Evolutionary conservation across 1,140 invertebrate genomes (phyloP).

Genomic region (Melitaea cinxia): DNA sequence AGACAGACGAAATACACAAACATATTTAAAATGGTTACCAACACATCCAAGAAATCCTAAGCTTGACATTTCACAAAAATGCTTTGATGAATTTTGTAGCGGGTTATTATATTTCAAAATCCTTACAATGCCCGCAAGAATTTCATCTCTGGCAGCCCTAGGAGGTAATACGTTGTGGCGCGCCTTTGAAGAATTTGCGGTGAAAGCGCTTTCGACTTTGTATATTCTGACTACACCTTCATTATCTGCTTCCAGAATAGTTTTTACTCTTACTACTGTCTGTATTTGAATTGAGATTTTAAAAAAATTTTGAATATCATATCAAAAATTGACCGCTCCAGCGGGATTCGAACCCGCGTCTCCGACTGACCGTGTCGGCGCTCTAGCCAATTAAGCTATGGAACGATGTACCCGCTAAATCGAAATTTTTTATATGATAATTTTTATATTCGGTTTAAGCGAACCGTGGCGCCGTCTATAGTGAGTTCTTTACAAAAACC

Average conservation of each 20-base stretch:
- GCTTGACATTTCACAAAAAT: slow-evolving; percentile 13
- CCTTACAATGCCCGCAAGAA: slow-evolving; percentile 7
- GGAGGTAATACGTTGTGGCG: background rate
- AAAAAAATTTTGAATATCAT: too few relatives aligned
- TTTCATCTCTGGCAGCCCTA: slow-evolving; percentile 14
- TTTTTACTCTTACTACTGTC: background rate
- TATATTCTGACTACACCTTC: slow-evolving; percentile 5
- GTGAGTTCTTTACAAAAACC: too few relatives aligned
- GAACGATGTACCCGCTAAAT: too few relatives aligned
- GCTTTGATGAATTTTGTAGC: slow-evolving; percentile 10
- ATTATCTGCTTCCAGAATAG: slow-evolving; percentile 9
- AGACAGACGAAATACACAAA: background rate
- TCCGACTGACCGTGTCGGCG: too few relatives aligned
- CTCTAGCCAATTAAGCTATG: too few relatives aligned
- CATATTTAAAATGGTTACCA: background rate
- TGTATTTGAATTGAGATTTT: background rate
- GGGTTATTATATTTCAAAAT: slow-evolving; percentile 5
- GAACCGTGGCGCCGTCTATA: too few relatives aligned
- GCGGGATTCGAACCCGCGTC: too few relatives aligned
- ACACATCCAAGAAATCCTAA: background rate
- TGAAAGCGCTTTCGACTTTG: slow-evolving; percentile 3
- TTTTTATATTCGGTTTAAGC: too few relatives aligned
- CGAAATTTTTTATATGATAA: too few relatives aligned
- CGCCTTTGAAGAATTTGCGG: slow-evolving; percentile 5
- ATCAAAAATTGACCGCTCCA: too few relatives aligned